Percentiles rank a stretch among this genome's conserved stretches.
phyloP scores from a whole-genome alignment of 1,140 invertebrate species.

The Pogonognathellus flavescens region DNA sequence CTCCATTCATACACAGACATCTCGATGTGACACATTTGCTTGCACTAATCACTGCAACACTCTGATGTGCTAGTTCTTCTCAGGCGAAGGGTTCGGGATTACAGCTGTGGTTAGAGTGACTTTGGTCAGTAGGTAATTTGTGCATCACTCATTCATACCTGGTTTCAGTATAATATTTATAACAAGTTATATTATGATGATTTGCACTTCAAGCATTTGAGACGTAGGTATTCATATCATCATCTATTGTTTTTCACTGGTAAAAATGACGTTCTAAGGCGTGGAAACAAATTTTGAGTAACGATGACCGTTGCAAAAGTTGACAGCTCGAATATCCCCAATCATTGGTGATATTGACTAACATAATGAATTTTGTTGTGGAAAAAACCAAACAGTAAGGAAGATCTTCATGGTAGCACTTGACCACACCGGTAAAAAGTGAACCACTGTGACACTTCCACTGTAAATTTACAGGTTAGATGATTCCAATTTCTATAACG shows the following conservation, averaged over 20 bases:
- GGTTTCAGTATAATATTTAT: conserved; percentile 39
- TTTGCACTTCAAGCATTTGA: conserved; percentile 50
- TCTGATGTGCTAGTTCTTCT: conserved; percentile 40
- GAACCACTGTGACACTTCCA: conserved; percentile 38
- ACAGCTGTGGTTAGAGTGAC: conserved; percentile 37
- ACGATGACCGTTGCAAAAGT: conserved; percentile 34
- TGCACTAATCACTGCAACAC: conserved; percentile 47
- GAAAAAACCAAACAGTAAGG: conserved; percentile 27
- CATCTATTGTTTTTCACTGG: conserved; percentile 51
- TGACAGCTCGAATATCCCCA: conserved; percentile 26
- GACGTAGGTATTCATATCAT: conserved; percentile 39
- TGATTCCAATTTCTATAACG: neutral
- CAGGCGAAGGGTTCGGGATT: conserved; percentile 10
- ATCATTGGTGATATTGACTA: conserved; percentile 24
- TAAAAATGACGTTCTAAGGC: conserved; percentile 51
- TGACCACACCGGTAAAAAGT: conserved; percentile 20
- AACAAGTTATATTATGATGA: conserved; percentile 46
- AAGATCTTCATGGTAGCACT: conserved; percentile 34
- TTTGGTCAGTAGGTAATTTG: conserved; percentile 45
- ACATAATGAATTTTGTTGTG: conserved; percentile 31
- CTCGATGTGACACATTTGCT: conserved; percentile 42
- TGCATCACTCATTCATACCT: conserved; percentile 43
- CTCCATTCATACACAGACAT: conserved; percentile 46
- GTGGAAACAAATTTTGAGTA: conserved; percentile 43
- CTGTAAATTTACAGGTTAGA: conserved; percentile 12